Evolutionary conservation across 2,888 invertebrate species (phyloP).

Genomic region (Stenichneumon culpator): DNA sequence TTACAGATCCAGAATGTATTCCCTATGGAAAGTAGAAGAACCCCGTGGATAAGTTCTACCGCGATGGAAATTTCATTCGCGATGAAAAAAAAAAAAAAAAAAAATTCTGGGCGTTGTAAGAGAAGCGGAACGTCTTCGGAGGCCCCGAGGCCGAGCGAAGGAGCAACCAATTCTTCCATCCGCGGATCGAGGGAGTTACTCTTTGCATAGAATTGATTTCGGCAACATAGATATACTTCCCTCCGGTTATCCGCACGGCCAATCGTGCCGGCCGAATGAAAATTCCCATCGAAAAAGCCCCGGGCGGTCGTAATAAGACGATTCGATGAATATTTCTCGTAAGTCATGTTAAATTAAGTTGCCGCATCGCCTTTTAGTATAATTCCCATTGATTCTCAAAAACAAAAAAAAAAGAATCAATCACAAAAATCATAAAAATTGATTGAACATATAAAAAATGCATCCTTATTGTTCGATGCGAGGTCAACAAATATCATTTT

Average conservation of each 20-base stretch:
- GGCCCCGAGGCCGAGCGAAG: constrained; percentile 50
- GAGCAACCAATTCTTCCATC: constrained; percentile 55
- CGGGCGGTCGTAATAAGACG: constrained; percentile 17
- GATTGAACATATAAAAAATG: neutral
- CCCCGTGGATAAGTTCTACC: constrained; percentile 10
- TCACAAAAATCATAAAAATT: neutral
- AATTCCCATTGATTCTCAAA: neutral
- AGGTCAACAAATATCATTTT: too few species aligned
- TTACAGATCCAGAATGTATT: constrained; percentile 61
- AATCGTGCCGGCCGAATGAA: constrained; percentile 45
- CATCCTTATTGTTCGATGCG: too few species aligned
- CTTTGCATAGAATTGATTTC: constrained; percentile 66
- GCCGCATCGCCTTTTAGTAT: neutral
- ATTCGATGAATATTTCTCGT: constrained; percentile 21
- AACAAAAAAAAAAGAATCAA: neutral
- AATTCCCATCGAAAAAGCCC: constrained; percentile 23
- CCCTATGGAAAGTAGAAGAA: constrained; percentile 59
- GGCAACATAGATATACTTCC: constrained; percentile 37
- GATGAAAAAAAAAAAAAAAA: constrained; percentile 56
- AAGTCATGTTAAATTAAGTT: neutral
- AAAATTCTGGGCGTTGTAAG: constrained; percentile 42
- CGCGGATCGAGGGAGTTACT: constrained; percentile 42
- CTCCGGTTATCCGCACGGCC: constrained; percentile 44
- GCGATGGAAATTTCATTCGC: constrained; percentile 50
- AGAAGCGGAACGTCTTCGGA: constrained; percentile 14